phyloP scores from a whole-genome alignment of 1,140 invertebrate genomes.

The Cydia strobilella region DNA sequence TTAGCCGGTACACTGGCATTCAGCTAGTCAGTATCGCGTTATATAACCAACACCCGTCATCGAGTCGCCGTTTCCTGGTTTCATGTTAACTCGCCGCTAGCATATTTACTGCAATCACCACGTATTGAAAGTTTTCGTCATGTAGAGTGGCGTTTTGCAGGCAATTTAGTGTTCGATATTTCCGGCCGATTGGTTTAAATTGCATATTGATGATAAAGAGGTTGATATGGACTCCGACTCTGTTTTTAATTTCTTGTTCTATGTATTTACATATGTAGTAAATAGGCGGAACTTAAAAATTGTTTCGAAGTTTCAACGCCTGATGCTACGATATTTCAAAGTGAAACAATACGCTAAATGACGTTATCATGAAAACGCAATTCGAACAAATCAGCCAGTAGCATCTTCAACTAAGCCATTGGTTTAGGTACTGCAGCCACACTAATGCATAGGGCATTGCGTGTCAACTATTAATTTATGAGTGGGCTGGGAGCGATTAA shows the following conservation, averaged over 20 bases:
- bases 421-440: neutral
- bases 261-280: too few species aligned
- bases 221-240: neutral
- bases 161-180: neutral
- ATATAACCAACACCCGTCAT: conserved; percentile 41
- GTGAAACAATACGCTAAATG: neutral
- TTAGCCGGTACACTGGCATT: neutral
- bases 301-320: too few species aligned
- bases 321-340: too few species aligned
- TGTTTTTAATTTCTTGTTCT: too few species aligned
- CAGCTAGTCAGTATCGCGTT: conserved; percentile 31
- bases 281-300: too few species aligned
- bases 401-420: conserved; percentile 18
- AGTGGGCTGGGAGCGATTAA: conserved; percentile 29
- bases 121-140: conserved; percentile 9
- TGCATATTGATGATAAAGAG: neutral
- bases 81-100: conserved; percentile 40
- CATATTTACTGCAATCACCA: conserved; percentile 37
- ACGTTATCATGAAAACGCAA: neutral
- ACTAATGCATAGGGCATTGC: conserved; percentile 20
- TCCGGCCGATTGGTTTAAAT: neutral
- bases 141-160: conserved; percentile 1
- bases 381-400: neutral
- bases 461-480: conserved; percentile 32
- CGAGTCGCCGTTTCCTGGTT: conserved; percentile 47